A percentile compares a stretch with the other conserved stretches of the same genome.
Conservation (phyloP, 2,113 vertebrate species). For the Bujurquina vittata region DNA sequence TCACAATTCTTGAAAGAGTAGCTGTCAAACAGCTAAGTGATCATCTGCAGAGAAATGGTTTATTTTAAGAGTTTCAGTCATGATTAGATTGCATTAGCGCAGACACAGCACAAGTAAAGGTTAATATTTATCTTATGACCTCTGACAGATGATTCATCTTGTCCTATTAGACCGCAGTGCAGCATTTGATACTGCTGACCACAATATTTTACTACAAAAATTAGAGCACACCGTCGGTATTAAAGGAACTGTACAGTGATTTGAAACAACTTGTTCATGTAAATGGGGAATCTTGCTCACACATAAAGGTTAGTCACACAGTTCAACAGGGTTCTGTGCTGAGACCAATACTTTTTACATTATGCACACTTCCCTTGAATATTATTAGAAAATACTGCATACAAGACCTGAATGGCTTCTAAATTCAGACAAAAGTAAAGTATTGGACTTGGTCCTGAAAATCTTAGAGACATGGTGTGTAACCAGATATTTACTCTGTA, state of each 20-base stretch:
- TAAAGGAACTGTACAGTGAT: no score
- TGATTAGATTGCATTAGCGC: no score
- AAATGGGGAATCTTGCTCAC: neutral
- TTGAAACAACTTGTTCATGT: neutral
- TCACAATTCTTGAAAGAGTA: neutral
- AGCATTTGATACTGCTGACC: no score
- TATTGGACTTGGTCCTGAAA: neutral
- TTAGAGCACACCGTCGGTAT: no score
- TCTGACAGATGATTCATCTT: no score
- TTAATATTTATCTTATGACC: no score
- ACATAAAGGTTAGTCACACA: neutral
- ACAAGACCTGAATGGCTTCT: no score
- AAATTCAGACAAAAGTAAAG: no score
- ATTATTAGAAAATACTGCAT: neutral
- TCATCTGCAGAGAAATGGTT: neutral
- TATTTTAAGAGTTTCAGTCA: neutral
- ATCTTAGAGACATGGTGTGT: neutral
- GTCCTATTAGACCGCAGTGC: no score
- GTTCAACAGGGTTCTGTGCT: neutral
- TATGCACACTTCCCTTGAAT: neutral
- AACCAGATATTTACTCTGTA: neutral
- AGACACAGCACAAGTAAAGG: no score
- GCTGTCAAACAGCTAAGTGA: no score
- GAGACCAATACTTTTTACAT: neutral
- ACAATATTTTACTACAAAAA: no score